Evolutionary conservation across 2,797 vertebrate genomes (phyloP).

Genomic region (Pseudopleuronectes americanus): DNA sequence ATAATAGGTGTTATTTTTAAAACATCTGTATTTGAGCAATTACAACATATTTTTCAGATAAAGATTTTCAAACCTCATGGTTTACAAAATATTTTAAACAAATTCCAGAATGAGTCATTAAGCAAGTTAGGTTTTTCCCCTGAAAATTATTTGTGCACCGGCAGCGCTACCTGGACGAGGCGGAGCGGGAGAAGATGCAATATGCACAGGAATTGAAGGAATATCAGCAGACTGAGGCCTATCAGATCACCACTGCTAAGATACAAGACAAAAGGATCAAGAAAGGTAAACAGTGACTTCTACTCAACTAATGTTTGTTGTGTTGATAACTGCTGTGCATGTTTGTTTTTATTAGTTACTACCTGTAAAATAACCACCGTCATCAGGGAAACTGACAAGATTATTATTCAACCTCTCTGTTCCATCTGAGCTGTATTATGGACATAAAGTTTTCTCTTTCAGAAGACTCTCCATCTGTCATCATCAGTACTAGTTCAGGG

Average conservation of each 20-base stretch:
- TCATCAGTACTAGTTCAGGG: constrained; percentile 78
- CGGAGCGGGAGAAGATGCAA: constrained; percentile 95
- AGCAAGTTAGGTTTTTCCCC: not conserved
- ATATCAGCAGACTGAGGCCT: constrained; percentile 97
- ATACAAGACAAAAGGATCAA: constrained; percentile 97
- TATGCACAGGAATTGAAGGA: constrained; percentile 94
- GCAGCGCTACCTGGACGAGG: constrained; percentile 95
- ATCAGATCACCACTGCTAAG: constrained; percentile 93
- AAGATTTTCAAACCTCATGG: not conserved
- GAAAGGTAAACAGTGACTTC: constrained; percentile 84
- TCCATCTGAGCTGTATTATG: not conserved
- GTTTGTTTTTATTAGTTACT: not conserved
- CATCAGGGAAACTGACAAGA: not conserved
- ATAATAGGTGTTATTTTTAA: not conserved
- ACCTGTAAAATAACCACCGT: not conserved
- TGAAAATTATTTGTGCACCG: constrained; percentile 1
- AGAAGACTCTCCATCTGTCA: constrained; percentile 84
- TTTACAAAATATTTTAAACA: not conserved
- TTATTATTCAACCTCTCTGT: not conserved
- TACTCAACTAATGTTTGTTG: not conserved
- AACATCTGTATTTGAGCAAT: not conserved
- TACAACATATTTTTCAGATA: not conserved
- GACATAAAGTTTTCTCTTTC: constrained; percentile 46
- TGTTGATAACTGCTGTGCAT: not conserved
- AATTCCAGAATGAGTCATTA: not conserved